Base-by-base conservation (phyloP, 2,888 invertebrate species). In the Drosophila atroscutellata region DNA sequence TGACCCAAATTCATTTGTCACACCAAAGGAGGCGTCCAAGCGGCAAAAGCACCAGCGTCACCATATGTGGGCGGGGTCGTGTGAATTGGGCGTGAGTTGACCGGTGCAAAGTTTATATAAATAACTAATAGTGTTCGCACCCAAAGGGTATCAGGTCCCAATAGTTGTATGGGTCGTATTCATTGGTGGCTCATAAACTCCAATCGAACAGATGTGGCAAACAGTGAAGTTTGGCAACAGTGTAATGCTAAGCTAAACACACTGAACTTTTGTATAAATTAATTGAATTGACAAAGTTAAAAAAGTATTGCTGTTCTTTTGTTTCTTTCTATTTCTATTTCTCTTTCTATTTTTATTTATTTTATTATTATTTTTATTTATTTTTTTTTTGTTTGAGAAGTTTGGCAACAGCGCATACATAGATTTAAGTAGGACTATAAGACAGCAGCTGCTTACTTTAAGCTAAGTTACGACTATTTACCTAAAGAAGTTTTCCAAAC, bases 1-100 rank as follows among this genome's bases (percentile, higher is more conserved):
- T 86, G 85, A 85, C 85, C 85, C 85, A 88, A 85, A 85, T 85
- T 88, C 88, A 85, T 88, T 88, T 85, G 86, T 86, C 83, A 85
- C 86, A 79, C 71, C 58, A 55, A 32, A 26, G 36, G 51, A 78
- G 69, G 72, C 83, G 61, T 36, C 68, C 81, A 74, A 72, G 81
- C 85, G 75, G 67, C 70, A 83, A 86, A 87, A 54, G 45, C 24
- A 54, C 61, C 72, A 75, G 64, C 51, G 57, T 54, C 75, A 24
- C 45, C 11, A 42, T 42, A 50, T 59, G 24, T 42, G 52, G 55
- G 34, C 9, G 52, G 52, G 15, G 32, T 26, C 13, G 26, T 55
- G 18, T 37, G 55, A 55, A n/a, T 37, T n/a, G 34, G 30, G 50
- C 5, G 47, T 51, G 42, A 61, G 20, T 47, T 59, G 72, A 49